phyloP scores from a whole-genome alignment of 2,888 invertebrate genomes.

The Pantelozetes paolii region DNA sequence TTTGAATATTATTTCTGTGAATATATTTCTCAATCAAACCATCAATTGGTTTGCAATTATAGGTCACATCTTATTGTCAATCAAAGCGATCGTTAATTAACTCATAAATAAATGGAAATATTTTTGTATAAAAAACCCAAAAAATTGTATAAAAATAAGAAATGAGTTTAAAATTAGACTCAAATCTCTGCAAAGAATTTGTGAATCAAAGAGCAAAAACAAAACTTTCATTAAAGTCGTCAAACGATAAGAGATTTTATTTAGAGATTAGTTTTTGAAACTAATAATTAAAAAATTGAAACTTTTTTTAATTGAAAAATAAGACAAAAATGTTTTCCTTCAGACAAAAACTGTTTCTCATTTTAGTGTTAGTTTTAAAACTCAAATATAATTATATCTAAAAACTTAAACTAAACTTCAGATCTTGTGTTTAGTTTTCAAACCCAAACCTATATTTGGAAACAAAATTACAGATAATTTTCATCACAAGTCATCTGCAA shows the following conservation, averaged over 20 bases:
- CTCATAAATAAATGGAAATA: neutral
- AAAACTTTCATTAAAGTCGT: neutral
- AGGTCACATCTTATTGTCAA: conserved; percentile 10
- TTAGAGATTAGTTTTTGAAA: neutral
- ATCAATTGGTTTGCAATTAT: neutral
- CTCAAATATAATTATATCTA: conserved; percentile 15
- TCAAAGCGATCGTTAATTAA: neutral
- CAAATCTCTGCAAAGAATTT: neutral
- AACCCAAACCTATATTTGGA: neutral
- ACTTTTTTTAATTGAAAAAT: neutral
- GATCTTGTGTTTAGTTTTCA: neutral
- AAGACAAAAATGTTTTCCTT: neutral
- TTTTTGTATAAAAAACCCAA: neutral
- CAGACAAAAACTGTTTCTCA: neutral
- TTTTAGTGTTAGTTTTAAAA: neutral
- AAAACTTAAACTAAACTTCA: conserved; percentile 3
- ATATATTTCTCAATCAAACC: no score
- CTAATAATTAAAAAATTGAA: neutral
- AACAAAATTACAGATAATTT: conserved; percentile 13
- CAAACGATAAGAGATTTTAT: neutral
- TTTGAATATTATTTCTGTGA: neutral
- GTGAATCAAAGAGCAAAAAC: neutral
- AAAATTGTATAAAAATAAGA: neutral
- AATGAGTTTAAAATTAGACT: neutral
- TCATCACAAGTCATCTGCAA: neutral